Evolutionary conservation across 2,888 invertebrate species (phyloP), one percentile per base, ranked within the genome.

Genomic region (Chaetogeoica ovagalla): DNA sequence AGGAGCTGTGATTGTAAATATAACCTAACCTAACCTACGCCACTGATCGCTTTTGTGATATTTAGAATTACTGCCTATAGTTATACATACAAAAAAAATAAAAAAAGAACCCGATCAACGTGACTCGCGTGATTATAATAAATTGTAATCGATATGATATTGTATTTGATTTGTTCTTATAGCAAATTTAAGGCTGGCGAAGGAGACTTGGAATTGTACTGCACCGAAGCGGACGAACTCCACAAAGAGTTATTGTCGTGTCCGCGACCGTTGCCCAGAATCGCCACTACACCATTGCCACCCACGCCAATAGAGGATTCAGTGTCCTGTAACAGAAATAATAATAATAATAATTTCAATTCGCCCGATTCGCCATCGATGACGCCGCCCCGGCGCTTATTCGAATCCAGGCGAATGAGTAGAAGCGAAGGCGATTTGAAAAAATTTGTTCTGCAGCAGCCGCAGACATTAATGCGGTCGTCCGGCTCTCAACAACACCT

Each of bases 131-230:
- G 30, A 30, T 30, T 30, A 30, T 30, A 4, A 30, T 30, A 30
- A 1, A 4, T 2, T 30, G 30, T 30, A 30, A 30, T 30, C 30
- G 4, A 1, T 30, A 30, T 30, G 4, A 30, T 30, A 30, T 4
- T 3, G 11, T n/a, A n/a, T 69, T n/a, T 2, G 13, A 19, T 39
- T 43, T 23, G 48, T 60, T 6, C 0, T 85, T 85, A 83, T 59
- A 89, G 89, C 76, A 87, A 88, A 71, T 89, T 89, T 83, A 85
- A 87, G 43, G 86, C 87, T n/a, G 89, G 89, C 11, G 85, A 88
- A 5, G 89, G 89, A 0, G 88, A 89, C 83, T 84, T 90, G 5
- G 85, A 87, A 62, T 83, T 89, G 0, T 89, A 88, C 83, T 89
- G 89, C 83, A 84, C 86, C 30, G 85, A 87, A 59, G 89, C 88